Percentiles rank a stretch among this genome's conserved stretches.
These are phyloP conservation scores for Eutolmus rufibarbis DNA, from an alignment of 2,888 invertebrate genomes.

Conservation along the genomic window DNA sequence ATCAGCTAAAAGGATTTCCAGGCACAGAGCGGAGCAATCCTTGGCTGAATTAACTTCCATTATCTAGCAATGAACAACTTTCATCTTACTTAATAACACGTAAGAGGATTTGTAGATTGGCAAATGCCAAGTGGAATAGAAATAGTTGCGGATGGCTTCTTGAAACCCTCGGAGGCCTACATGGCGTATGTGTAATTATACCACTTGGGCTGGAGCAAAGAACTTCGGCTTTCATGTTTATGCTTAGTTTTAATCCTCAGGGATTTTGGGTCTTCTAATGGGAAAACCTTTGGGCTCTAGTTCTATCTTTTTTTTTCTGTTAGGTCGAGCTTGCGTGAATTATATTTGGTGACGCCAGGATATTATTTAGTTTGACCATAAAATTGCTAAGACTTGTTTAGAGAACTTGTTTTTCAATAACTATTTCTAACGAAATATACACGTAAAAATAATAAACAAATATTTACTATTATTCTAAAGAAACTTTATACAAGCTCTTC, in stretches of 20 bases:
- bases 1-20: constrained; percentile 42
- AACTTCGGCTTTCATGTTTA: constrained; percentile 12
- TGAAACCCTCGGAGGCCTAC: constrained; percentile 22
- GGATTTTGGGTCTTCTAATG: neutral
- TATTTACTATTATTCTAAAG: too few relatives aligned
- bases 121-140: constrained; percentile 30
- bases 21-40: constrained; percentile 35
- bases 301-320: neutral
- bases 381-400: neutral
- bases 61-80: constrained; percentile 44
- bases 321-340: neutral
- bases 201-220: neutral
- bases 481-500: too few relatives aligned
- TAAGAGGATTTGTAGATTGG: constrained; percentile 43
- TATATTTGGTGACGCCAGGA: neutral
- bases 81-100: constrained; percentile 42
- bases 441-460: too few relatives aligned
- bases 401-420: too few relatives aligned
- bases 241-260: constrained; percentile 14
- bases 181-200: constrained; percentile 26
- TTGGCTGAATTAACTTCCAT: constrained; percentile 39
- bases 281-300: neutral
- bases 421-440: too few relatives aligned
- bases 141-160: constrained; percentile 39
- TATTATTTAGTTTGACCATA: neutral